Evolutionary conservation across 2,113 vertebrate genomes (phyloP).

Genomic region (Cairina moschata): DNA sequence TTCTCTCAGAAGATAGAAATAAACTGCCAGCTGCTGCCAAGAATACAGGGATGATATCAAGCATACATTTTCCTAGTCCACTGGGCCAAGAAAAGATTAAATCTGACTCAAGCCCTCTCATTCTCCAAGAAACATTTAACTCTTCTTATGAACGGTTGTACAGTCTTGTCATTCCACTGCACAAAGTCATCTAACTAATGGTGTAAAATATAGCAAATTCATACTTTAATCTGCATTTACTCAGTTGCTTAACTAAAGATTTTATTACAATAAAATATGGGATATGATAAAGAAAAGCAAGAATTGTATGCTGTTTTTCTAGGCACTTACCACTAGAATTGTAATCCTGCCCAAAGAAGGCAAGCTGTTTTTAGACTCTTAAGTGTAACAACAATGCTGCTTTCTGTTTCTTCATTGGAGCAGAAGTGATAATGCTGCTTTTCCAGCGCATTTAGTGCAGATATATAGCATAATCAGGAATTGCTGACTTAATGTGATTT

Average conservation of each 20-base stretch:
- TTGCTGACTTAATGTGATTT: conserved; percentile 66
- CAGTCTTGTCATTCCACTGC: background rate
- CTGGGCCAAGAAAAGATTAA: conserved; percentile 51
- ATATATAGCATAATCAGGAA: conserved; percentile 55
- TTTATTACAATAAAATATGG: background rate
- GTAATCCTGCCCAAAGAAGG: conserved; percentile 8
- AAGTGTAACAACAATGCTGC: conserved; percentile 11
- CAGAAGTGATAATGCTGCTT: conserved; percentile 43
- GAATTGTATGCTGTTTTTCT: background rate
- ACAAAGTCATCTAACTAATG: background rate
- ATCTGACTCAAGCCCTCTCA: conserved; percentile 35
- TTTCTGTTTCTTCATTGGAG: conserved; percentile 46
- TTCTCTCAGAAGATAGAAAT: conserved; percentile 61
- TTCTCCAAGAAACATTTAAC: conserved; percentile 41
- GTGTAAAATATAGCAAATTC: background rate
- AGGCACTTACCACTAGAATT: background rate
- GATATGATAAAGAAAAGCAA: background rate
- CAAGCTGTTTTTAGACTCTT: background rate
- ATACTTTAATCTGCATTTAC: background rate
- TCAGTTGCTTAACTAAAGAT: conserved; percentile 16
- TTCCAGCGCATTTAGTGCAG: conserved; percentile 43
- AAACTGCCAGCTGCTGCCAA: conserved; percentile 50
- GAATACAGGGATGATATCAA: conserved; percentile 47
- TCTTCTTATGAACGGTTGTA: background rate
- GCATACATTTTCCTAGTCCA: conserved; percentile 36